These are phyloP conservation scores for Iselma pallidipennis DNA, from an alignment of 2,888 invertebrate species.

Conservation along the genomic window DNA sequence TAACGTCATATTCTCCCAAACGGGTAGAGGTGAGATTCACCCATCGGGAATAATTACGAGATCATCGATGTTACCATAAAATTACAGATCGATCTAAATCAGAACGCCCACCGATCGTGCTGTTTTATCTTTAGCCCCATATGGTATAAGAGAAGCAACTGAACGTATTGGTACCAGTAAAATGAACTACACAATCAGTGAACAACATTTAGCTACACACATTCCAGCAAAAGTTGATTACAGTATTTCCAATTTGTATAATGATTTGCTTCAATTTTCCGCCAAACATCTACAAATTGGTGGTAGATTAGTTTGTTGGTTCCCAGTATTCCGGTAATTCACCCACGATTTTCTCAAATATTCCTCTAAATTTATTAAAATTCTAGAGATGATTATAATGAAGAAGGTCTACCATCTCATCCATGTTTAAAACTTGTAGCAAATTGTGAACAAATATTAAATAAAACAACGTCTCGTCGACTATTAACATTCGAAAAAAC, in stretches of 20 bases:
- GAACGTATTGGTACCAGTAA: slow-evolving; percentile 77
- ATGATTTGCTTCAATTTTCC: slow-evolving; percentile 83
- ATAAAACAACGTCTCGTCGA: slow-evolving; percentile 77
- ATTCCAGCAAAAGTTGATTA: slow-evolving; percentile 87
- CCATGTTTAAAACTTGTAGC: slow-evolving; percentile 74
- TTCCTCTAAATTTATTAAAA: too few species aligned
- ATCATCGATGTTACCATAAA: too few species aligned
- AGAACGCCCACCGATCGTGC: too few species aligned
- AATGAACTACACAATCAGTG: slow-evolving; percentile 65
- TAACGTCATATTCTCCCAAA: too few species aligned
- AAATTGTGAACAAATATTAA: slow-evolving; percentile 89
- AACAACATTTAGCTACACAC: slow-evolving; percentile 70
- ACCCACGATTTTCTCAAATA: too few species aligned
- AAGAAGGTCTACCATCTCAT: slow-evolving; percentile 77
- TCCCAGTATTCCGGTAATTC: slow-evolving; percentile 82
- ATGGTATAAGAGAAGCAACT: slow-evolving; percentile 94
- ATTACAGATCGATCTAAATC: too few species aligned
- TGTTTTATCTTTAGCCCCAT: slow-evolving; percentile 86
- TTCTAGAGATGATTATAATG: slow-evolving; percentile 72
- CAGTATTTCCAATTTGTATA: slow-evolving; percentile 77
- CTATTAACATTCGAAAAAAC: slow-evolving; percentile 86
- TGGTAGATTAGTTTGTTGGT: slow-evolving; percentile 92
- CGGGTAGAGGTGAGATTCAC: too few species aligned
- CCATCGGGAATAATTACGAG: too few species aligned
- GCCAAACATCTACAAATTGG: slow-evolving; percentile 74